A percentile compares a stretch with the other conserved stretches of the same genome.
These are phyloP conservation scores for Salmo trutta DNA, from an alignment of 2,797 vertebrate genomes.

Conservation along the genomic window DNA sequence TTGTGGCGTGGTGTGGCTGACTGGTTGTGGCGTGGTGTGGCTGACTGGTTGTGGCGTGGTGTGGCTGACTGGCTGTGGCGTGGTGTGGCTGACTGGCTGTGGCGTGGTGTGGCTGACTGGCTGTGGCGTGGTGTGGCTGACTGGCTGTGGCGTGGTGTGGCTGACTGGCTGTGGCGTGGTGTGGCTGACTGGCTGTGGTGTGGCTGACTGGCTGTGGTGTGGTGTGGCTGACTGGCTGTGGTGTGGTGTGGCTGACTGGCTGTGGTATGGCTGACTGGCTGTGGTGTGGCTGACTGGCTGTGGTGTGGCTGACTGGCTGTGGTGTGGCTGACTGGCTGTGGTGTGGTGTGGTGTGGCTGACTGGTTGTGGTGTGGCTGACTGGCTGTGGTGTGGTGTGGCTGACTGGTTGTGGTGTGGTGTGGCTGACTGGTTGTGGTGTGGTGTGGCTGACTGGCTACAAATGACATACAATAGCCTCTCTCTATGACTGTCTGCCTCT, in stretches of 20 bases:
- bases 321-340: background rate
- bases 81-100: constrained; percentile 32
- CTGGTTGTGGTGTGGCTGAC: constrained; percentile 23
- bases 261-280: constrained; percentile 7
- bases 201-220: too few species aligned
- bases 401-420: constrained; percentile 44
- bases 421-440: background rate
- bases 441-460: background rate
- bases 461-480: background rate
- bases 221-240: too few species aligned
- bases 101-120: background rate
- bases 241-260: constrained; percentile 26
- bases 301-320: constrained; percentile 5
- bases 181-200: too few species aligned
- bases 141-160: too few species aligned
- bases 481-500: background rate
- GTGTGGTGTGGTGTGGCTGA: background rate
- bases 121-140: constrained; percentile 2
- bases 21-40: too few species aligned
- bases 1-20: too few species aligned
- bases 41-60: too few species aligned
- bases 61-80: constrained; percentile 29
- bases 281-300: constrained; percentile 18
- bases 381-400: constrained; percentile 10
- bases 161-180: too few species aligned